phyloP scores from a whole-genome alignment of 1,140 invertebrate genomes.

The Agraylea sexmaculata region DNA sequence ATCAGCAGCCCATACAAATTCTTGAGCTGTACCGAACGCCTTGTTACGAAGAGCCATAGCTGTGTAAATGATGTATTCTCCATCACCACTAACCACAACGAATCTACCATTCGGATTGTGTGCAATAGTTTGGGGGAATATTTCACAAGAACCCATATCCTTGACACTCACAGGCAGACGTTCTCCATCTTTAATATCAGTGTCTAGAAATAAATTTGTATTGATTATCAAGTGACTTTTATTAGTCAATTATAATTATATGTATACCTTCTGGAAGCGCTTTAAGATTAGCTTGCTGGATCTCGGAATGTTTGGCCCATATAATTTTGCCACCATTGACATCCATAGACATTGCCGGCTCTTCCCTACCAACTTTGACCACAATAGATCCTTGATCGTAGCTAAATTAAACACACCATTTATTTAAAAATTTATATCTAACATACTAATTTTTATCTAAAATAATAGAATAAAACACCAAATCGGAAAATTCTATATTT shows the following conservation, averaged over 20 bases:
- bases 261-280: conserved; percentile 56
- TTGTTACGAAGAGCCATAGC: conserved; percentile 98
- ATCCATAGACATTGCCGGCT: conserved; percentile 99
- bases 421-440: not conserved
- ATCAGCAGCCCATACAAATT: conserved; percentile 98
- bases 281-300: conserved; percentile 96
- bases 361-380: conserved; percentile 94
- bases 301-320: conserved; percentile 96
- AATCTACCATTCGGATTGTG: conserved; percentile 99
- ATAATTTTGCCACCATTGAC: conserved; percentile 95
- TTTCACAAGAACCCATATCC: conserved; percentile 99
- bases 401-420: conserved; percentile 26
- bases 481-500: too few relatives aligned
- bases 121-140: conserved; percentile 96
- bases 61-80: conserved; percentile 99
- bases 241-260: conserved; percentile 11
- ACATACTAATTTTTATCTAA: too few relatives aligned
- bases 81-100: conserved; percentile 98
- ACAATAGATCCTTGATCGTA: conserved; percentile 98
- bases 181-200: conserved; percentile 82
- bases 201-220: conserved; percentile 27
- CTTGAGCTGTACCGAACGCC: conserved; percentile 94
- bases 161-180: conserved; percentile 86
- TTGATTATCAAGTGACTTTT: not conserved
- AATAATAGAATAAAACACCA: too few relatives aligned